phyloP scores from a whole-genome alignment of 2,888 invertebrate genomes.

The Sussaba pulchella region DNA sequence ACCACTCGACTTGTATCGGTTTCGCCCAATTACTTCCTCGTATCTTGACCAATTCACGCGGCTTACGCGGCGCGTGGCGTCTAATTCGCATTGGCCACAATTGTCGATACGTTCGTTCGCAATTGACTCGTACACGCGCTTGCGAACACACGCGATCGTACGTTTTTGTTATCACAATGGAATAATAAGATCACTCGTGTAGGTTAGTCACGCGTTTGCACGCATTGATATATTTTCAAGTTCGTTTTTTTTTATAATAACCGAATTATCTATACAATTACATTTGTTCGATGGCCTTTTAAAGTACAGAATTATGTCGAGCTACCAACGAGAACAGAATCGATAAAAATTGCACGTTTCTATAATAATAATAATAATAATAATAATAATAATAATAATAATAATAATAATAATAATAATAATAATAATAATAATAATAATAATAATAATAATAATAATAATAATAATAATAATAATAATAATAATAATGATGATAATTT shows the following conservation, averaged over 20 bases:
- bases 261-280: constrained; percentile 78
- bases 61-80: constrained; percentile 41
- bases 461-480: constrained; percentile 39
- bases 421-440: constrained; percentile 41
- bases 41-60: constrained; percentile 63
- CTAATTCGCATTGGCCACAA: constrained; percentile 17
- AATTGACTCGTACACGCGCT: neutral
- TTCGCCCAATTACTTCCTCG: constrained; percentile 78
- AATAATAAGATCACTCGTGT: constrained; percentile 34
- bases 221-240: constrained; percentile 61
- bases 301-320: constrained; percentile 25
- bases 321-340: constrained; percentile 43
- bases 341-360: constrained; percentile 59
- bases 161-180: neutral
- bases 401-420: constrained; percentile 24
- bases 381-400: constrained; percentile 36
- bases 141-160: neutral
- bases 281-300: constrained; percentile 57
- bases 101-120: neutral
- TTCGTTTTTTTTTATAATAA: constrained; percentile 69
- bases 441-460: constrained; percentile 37
- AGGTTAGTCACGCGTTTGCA: constrained; percentile 59
- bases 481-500: too few species aligned
- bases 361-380: constrained; percentile 45
- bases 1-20: constrained; percentile 78